Evolutionary conservation across 23 tunicate genomes (phyloP).

Genomic region (Ciona savignyi): DNA sequence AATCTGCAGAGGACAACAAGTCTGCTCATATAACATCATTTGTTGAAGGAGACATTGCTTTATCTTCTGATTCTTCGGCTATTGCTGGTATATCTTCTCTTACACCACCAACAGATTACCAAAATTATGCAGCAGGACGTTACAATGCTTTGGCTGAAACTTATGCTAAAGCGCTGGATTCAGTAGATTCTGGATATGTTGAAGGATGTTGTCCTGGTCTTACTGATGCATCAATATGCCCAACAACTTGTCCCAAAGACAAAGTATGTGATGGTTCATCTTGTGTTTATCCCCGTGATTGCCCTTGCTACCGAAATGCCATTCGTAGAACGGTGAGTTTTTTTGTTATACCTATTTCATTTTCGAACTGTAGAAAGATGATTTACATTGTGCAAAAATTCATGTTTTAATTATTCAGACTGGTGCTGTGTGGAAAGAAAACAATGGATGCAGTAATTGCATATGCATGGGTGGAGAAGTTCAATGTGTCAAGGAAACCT

Average conservation of each 20-base stretch:
- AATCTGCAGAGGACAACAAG: background rate
- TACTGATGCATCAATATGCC: constrained; percentile 44
- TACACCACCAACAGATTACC: constrained; percentile 27
- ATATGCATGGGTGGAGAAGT: constrained; percentile 87
- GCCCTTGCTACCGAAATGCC: constrained; percentile 73
- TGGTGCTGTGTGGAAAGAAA: constrained; percentile 95
- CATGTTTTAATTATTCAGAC: constrained; percentile 54
- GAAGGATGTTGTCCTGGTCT: constrained; percentile 71
- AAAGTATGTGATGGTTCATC: constrained; percentile 70
- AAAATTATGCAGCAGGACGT: constrained; percentile 53
- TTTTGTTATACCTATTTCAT: background rate
- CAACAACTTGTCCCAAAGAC: constrained; percentile 50
- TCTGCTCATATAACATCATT: background rate
- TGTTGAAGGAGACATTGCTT: constrained; percentile 8
- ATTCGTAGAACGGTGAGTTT: constrained; percentile 63
- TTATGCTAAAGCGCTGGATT: constrained; percentile 29
- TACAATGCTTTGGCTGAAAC: constrained; percentile 45
- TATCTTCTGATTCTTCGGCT: constrained; percentile 5
- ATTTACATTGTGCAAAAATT: too few species aligned
- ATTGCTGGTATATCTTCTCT: constrained; percentile 2
- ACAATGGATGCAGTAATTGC: constrained; percentile 72
- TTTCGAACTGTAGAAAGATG: too few species aligned
- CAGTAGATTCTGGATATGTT: constrained; percentile 5
- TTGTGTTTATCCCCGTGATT: constrained; percentile 75
- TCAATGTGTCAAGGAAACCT: constrained; percentile 58